Percentiles rank a stretch among this genome's conserved stretches.
Evolutionary conservation across 2,888 invertebrate species (phyloP).

Genomic region (Tanytarsus gracilentus): DNA sequence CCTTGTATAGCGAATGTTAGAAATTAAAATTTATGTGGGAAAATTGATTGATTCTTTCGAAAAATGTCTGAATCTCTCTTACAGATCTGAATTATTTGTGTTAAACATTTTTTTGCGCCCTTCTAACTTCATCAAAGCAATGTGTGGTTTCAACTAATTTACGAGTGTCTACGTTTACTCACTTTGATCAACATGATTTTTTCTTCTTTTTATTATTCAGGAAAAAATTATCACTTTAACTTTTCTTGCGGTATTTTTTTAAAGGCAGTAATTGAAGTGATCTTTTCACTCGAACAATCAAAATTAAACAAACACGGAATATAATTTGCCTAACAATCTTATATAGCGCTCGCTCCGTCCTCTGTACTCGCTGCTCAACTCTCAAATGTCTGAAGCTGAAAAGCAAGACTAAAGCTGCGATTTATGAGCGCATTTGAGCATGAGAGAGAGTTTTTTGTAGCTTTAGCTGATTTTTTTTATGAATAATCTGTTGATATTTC

Average conservation of each 20-base stretch:
- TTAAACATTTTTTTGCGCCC: slow-evolving; percentile 5
- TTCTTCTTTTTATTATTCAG: background rate
- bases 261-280: background rate
- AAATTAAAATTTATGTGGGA: background rate
- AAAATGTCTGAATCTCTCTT: background rate
- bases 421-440: slow-evolving; percentile 20
- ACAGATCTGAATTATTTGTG: background rate
- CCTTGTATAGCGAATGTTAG: no score
- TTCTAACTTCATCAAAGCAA: slow-evolving; percentile 12
- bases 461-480: background rate
- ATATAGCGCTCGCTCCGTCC: slow-evolving; percentile 28
- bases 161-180: background rate
- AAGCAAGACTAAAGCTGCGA: slow-evolving; percentile 9
- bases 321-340: slow-evolving; percentile 29
- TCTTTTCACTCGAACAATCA: slow-evolving; percentile 28
- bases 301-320: slow-evolving; percentile 29
- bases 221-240: slow-evolving; percentile 1
- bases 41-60: background rate
- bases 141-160: background rate
- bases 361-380: no score
- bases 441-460: slow-evolving; percentile 1
- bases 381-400: no score
- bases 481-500: background rate
- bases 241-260: background rate
- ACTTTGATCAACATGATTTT: slow-evolving; percentile 19